Evolutionary conservation across 2,113 vertebrate species (phyloP).

Genomic region (Prunella himalayana): DNA sequence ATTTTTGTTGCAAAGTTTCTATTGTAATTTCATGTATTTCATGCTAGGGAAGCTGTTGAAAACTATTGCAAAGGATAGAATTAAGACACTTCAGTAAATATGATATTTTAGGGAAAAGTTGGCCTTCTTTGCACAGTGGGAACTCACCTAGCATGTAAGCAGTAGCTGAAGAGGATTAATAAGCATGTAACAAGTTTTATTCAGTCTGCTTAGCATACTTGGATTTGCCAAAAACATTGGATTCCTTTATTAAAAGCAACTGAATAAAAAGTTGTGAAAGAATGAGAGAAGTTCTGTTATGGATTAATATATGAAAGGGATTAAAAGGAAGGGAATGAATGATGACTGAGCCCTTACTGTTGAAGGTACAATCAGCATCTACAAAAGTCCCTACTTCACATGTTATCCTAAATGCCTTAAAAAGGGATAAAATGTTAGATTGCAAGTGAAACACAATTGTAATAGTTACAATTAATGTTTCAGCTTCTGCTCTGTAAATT

Average conservation of each 20-base stretch:
- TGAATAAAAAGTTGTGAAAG: not conserved
- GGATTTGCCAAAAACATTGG: not conserved
- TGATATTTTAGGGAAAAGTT: not conserved
- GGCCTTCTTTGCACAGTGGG: not conserved
- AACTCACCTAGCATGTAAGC: accelerated
- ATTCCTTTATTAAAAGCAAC: not conserved
- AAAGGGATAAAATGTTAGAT: not conserved
- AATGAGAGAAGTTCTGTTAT: not conserved
- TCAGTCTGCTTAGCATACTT: not conserved
- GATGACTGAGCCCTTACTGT: not conserved
- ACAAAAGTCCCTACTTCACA: not conserved
- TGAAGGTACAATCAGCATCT: not conserved
- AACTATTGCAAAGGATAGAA: not conserved
- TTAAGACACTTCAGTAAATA: not conserved
- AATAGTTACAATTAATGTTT: not conserved
- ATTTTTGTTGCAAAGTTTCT: not conserved
- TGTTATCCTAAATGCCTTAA: not conserved
- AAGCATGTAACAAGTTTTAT: not conserved
- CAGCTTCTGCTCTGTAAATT: not conserved
- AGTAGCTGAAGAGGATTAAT: not conserved
- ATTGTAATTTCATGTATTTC: not conserved
- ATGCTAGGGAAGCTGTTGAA: not conserved
- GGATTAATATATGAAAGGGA: not conserved
- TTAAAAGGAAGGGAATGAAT: not conserved
- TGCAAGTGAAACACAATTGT: not conserved